Percentiles rank a stretch among this genome's conserved stretches.
These are phyloP conservation scores for Troilus luridus DNA, from an alignment of 2,888 invertebrate species.

Conservation along the genomic window DNA sequence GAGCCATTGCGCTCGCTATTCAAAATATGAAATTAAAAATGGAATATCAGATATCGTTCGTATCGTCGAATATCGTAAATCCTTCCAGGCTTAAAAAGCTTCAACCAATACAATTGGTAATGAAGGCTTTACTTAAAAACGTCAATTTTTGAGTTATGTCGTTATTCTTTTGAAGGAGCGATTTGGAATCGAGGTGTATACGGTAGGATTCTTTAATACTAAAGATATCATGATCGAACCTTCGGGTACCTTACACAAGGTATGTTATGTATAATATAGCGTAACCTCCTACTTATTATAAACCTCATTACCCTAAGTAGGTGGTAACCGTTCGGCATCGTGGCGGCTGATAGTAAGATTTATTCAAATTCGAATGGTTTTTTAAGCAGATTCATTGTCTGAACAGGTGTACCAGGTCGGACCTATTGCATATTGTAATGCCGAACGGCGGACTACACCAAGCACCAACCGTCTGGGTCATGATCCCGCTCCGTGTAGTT, in stretches of 20 bases:
- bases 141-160: too few relatives aligned
- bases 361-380: background rate
- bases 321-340: background rate
- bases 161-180: too few relatives aligned
- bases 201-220: too few relatives aligned
- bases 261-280: background rate
- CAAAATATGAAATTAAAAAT: too few relatives aligned
- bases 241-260: background rate
- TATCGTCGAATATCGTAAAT: too few relatives aligned
- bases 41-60: too few relatives aligned
- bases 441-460: background rate
- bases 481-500: background rate
- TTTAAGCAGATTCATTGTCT: constrained; percentile 38
- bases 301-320: background rate
- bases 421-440: constrained; percentile 40
- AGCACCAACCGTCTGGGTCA: background rate
- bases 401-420: background rate
- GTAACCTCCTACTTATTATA: background rate
- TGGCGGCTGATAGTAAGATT: background rate
- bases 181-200: too few relatives aligned
- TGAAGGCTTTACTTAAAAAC: too few relatives aligned
- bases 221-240: background rate
- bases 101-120: too few relatives aligned
- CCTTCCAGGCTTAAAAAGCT: too few relatives aligned
- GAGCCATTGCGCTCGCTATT: too few relatives aligned